These are phyloP conservation scores for Montipora sp. DNA, from an alignment of 64 coral and sea anemone species.

Conservation along the genomic window DNA sequence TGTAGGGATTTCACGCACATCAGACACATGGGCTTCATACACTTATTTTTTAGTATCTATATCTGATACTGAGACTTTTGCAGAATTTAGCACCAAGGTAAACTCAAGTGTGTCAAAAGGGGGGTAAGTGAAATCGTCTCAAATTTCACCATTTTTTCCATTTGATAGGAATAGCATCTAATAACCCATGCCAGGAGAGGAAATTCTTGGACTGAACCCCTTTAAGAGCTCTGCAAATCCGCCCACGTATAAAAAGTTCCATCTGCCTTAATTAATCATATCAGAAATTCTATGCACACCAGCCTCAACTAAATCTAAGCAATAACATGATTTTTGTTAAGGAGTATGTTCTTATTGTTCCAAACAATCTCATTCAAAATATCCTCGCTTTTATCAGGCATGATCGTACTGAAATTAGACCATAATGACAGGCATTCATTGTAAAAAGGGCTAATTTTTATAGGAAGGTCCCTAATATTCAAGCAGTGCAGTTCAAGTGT, in stretches of 20 bases:
- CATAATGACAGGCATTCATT: background rate
- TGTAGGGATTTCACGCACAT: too few species aligned
- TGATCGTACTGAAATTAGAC: background rate
- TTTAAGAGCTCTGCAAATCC: background rate
- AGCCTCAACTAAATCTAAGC: background rate
- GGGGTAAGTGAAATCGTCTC: background rate
- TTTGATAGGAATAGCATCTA: too few species aligned
- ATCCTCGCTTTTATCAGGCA: background rate
- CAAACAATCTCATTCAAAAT: too few species aligned
- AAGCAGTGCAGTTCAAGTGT: background rate
- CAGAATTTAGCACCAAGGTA: conserved; percentile 11
- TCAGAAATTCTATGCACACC: background rate
- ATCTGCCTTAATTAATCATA: background rate
- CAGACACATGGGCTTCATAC: conserved; percentile 6
- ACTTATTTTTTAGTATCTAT: background rate
- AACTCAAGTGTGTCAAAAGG: background rate
- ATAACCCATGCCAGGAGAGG: background rate
- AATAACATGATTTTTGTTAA: background rate
- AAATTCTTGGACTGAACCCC: background rate
- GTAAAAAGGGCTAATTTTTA: background rate
- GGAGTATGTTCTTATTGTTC: too few species aligned
- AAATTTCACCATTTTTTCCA: too few species aligned
- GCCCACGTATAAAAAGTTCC: background rate
- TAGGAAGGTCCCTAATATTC: background rate
- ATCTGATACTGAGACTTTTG: background rate